phyloP scores from a whole-genome alignment of 2,797 vertebrate species.

The Paedocypris micromegethes region DNA sequence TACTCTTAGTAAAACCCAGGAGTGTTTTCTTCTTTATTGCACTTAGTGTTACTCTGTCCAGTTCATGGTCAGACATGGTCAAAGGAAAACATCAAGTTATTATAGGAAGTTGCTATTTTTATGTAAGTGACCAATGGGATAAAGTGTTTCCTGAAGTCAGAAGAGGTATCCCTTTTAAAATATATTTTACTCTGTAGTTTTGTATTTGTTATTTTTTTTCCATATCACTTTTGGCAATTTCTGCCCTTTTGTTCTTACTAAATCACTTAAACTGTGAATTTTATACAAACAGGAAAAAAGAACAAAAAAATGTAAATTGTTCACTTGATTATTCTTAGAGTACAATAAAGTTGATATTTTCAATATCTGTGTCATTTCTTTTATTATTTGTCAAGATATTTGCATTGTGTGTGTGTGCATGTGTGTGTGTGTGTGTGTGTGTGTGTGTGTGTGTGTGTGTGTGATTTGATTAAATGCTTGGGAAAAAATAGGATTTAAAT shows the following conservation, averaged over 20 bases:
- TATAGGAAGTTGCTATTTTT: neutral
- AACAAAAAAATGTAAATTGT: conserved; percentile 35
- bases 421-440: too few species aligned
- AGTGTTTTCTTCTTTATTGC: neutral
- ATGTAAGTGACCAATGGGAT: conserved; percentile 29
- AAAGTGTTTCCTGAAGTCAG: conserved; percentile 24
- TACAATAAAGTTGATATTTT: conserved; percentile 64
- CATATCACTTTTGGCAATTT: conserved; percentile 51
- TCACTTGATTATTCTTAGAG: conserved; percentile 55
- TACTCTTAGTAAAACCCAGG: neutral
- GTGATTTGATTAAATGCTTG: too few species aligned
- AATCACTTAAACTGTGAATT: conserved; percentile 67
- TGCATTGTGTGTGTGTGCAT: too few species aligned
- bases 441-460: too few species aligned
- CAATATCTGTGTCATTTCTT: conserved; percentile 31
- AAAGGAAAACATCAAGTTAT: conserved; percentile 5
- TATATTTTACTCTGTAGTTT: conserved; percentile 29
- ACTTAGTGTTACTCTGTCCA: conserved; percentile 12
- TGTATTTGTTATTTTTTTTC: conserved; percentile 21
- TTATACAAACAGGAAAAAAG: conserved; percentile 49
- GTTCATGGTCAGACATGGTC: conserved; percentile 11
- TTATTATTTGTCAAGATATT: neutral
- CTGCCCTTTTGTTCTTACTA: conserved; percentile 49
- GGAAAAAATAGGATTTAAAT: too few species aligned
- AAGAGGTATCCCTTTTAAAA: conserved; percentile 16